Conservation (phyloP, 2,888 invertebrate genomes). For the Escarpia spicata region DNA sequence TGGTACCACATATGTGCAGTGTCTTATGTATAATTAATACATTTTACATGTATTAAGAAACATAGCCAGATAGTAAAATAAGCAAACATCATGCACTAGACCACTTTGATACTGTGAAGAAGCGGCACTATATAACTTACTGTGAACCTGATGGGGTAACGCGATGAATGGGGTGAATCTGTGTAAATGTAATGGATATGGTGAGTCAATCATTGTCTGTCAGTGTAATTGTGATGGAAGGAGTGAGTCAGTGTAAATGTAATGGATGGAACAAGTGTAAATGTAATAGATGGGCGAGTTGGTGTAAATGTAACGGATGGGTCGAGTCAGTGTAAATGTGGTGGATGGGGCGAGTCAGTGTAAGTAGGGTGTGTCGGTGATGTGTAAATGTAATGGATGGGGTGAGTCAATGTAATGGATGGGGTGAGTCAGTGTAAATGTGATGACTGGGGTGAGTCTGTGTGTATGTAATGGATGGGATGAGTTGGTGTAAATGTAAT, state of each 20-base stretch:
- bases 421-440: too few relatives aligned
- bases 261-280: neutral
- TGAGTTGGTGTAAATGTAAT: neutral
- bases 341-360: neutral
- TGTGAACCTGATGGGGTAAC: too few relatives aligned
- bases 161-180: neutral
- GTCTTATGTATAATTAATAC: too few relatives aligned
- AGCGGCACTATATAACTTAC: too few relatives aligned
- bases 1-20: too few relatives aligned
- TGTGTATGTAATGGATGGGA: neutral
- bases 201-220: too few relatives aligned
- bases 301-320: neutral
- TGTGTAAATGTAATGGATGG: neutral
- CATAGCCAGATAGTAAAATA: too few relatives aligned
- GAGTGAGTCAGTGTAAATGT: neutral
- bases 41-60: too few relatives aligned
- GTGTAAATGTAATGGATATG: neutral
- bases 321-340: neutral
- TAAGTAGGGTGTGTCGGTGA: neutral
- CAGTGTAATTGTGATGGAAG: too few relatives aligned
- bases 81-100: too few relatives aligned
- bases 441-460: too few relatives aligned
- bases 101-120: too few relatives aligned
- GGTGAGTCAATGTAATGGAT: neutral
- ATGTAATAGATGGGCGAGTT: neutral